Evolutionary conservation across 1,140 invertebrate genomes (phyloP).

Genomic region (Neuroterus valhalla): DNA sequence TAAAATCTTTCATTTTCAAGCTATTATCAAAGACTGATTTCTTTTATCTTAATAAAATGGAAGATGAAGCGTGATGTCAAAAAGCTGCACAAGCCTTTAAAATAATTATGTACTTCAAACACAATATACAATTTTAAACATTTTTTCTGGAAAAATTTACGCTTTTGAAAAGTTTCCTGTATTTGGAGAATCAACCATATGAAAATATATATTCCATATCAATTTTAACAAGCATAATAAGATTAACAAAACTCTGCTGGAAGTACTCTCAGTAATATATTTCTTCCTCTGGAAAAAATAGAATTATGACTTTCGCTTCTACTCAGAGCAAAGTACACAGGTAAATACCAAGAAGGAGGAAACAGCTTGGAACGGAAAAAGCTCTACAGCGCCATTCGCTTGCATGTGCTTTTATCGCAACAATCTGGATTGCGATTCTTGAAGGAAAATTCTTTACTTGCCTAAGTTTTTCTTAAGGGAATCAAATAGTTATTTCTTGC

Average conservation of each 20-base stretch:
- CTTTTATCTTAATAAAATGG: too few species aligned
- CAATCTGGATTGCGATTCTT: conserved; percentile 14
- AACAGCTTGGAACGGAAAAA: conserved; percentile 1
- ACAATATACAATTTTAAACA: too few species aligned
- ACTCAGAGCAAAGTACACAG: conserved; percentile 11
- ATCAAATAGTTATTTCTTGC: background rate
- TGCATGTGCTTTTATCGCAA: conserved; percentile 15
- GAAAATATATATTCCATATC: background rate
- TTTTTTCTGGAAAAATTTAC: too few species aligned
- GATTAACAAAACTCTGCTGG: background rate
- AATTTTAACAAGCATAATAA: background rate
- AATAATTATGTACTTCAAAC: too few species aligned
- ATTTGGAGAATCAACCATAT: too few species aligned
- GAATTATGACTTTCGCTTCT: conserved; percentile 9
- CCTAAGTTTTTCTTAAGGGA: background rate
- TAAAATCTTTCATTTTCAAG: too few species aligned
- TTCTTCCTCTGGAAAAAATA: background rate
- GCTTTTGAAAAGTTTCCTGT: too few species aligned
- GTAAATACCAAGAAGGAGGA: conserved; percentile 3
- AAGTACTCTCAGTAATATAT: background rate
- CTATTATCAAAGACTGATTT: too few species aligned
- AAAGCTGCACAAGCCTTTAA: too few species aligned
- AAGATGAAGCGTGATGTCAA: too few species aligned
- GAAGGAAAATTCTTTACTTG: background rate
- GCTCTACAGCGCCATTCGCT: conserved; percentile 7